phyloP scores from a whole-genome alignment of 2,888 invertebrate genomes.

The Keiferia lycopersicella region DNA sequence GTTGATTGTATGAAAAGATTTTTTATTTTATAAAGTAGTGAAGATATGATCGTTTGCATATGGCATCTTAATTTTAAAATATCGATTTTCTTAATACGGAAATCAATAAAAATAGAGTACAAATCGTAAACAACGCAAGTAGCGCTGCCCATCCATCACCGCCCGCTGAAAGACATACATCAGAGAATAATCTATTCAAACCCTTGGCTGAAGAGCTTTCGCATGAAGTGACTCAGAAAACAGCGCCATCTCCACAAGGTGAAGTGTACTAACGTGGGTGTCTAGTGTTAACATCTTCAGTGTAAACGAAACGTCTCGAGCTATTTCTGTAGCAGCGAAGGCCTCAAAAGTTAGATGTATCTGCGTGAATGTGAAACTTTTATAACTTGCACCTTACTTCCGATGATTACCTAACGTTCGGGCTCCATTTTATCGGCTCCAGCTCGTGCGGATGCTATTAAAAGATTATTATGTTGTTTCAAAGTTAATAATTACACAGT shows the following conservation, averaged over 20 bases:
- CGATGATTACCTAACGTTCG: constrained; percentile 64
- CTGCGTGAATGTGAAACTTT: constrained; percentile 51
- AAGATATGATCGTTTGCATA: too few species aligned
- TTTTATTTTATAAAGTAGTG: too few species aligned
- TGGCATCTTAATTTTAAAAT: too few species aligned
- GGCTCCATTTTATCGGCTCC: constrained; percentile 16
- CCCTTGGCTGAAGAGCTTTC: constrained; percentile 37
- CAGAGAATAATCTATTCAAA: constrained; percentile 31
- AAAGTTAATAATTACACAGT: constrained; percentile 10
- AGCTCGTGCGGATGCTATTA: constrained; percentile 15
- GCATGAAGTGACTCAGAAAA: constrained; percentile 64
- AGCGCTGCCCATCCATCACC: constrained; percentile 24
- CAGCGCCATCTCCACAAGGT: constrained; percentile 79
- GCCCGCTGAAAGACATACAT: constrained; percentile 43
- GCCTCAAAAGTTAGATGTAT: constrained; percentile 61
- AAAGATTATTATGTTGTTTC: constrained; percentile 18
- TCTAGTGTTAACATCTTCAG: constrained; percentile 73
- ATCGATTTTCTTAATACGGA: not conserved
- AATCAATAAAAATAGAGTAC: constrained; percentile 3
- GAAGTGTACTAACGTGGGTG: constrained; percentile 76
- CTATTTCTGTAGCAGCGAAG: constrained; percentile 76
- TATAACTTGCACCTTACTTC: constrained; percentile 61
- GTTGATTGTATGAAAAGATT: too few species aligned
- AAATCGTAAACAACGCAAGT: constrained; percentile 22
- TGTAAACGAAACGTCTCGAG: constrained; percentile 74